Percentiles rank a stretch among this genome's conserved stretches.
Evolutionary conservation across 2,888 invertebrate species (phyloP).

Genomic region (Drosophila anomalipes): DNA sequence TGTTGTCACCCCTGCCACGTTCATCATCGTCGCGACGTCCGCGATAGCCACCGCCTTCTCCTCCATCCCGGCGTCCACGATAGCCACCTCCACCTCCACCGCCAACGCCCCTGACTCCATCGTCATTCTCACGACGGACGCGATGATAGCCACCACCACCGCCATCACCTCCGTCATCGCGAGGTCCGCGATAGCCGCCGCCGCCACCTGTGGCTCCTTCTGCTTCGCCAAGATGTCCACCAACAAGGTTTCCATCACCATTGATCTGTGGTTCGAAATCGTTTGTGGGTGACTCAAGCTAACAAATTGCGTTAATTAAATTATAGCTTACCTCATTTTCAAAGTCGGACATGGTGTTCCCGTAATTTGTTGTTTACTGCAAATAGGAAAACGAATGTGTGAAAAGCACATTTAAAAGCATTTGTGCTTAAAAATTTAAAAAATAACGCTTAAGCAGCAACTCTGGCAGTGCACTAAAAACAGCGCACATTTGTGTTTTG

Average conservation of each 20-base stretch:
- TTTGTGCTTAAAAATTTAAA: not conserved
- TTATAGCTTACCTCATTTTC: conserved; percentile 50
- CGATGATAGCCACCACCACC: conserved; percentile 10
- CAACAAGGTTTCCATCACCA: not conserved
- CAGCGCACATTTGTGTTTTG: conserved; percentile 8
- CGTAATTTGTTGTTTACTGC: not conserved
- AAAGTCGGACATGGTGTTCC: conserved; percentile 74
- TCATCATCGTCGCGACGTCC: not conserved
- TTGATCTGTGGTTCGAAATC: not conserved
- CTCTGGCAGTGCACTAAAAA: not conserved
- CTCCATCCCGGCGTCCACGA: not conserved
- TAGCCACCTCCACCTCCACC: not conserved
- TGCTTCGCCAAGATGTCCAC: conserved; percentile 20
- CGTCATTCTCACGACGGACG: conserved; percentile 15
- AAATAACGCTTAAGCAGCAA: conserved; percentile 9
- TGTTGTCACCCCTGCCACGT: not conserved
- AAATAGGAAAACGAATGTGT: not conserved
- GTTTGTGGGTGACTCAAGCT: not conserved
- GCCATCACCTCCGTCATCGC: conserved; percentile 2
- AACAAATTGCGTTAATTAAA: not conserved
- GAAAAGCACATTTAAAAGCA: not conserved
- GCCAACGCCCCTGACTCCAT: not conserved
- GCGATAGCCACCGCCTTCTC: not conserved
- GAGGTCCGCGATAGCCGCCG: conserved; percentile 3
- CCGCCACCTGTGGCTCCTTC: conserved; percentile 5